phyloP scores from a whole-genome alignment of 2,888 invertebrate species.

The Ptycholaimellus sp. region DNA sequence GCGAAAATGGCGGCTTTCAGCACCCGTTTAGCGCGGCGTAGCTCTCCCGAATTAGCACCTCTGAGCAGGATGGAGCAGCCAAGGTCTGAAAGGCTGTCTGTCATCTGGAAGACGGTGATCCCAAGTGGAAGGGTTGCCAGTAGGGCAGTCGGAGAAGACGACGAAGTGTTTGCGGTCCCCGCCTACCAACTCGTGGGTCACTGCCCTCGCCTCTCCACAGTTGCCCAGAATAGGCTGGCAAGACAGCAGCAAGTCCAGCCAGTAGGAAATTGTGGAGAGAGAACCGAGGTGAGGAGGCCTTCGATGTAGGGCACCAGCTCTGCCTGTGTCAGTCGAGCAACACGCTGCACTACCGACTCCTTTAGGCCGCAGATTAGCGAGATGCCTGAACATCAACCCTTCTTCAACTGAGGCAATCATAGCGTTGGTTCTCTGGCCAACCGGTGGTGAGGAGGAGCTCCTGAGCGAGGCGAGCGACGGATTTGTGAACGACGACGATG shows the following conservation, averaged over 20 bases:
- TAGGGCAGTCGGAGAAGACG: slow-evolving; percentile 80
- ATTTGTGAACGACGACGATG: slow-evolving; percentile 65
- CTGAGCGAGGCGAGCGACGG: slow-evolving; percentile 56
- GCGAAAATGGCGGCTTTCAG: too few relatives aligned
- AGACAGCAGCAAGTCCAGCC: too few relatives aligned
- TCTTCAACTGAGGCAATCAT: too few relatives aligned
- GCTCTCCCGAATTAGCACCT: slow-evolving; percentile 38
- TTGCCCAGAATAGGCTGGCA: not conserved
- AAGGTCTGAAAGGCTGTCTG: slow-evolving; percentile 57
- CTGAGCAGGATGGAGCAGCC: slow-evolving; percentile 65
- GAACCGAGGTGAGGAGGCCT: too few relatives aligned
- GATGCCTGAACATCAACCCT: too few relatives aligned
- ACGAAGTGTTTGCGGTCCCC: slow-evolving; percentile 50
- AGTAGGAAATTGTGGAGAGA: too few relatives aligned
- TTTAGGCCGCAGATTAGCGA: slow-evolving; percentile 67
- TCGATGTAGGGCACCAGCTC: too few relatives aligned
- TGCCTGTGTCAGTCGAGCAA: slow-evolving; percentile 54
- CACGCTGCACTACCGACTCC: slow-evolving; percentile 48
- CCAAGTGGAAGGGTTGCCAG: too few relatives aligned
- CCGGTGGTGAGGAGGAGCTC: slow-evolving; percentile 43
- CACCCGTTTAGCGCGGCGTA: slow-evolving; percentile 17
- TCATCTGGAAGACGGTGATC: too few relatives aligned
- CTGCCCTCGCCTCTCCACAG: not conserved
- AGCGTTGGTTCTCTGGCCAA: not conserved
- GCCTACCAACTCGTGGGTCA: slow-evolving; percentile 14